Evolutionary conservation across 1,140 invertebrate genomes (phyloP), one percentile per base, ranked within the genome.

Genomic region (Mizuhopecten yessoensis): DNA sequence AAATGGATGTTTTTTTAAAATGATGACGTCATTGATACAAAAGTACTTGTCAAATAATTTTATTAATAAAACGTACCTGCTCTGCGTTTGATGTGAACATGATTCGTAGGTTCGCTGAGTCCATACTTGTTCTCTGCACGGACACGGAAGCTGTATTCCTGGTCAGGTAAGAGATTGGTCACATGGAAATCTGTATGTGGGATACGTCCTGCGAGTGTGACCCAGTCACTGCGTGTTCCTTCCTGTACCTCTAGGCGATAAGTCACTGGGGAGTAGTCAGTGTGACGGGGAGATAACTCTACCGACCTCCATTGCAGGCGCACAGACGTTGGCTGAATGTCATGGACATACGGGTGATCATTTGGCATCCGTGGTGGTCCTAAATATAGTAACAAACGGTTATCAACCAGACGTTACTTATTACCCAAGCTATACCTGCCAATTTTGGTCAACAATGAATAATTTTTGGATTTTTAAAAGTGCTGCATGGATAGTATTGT

Each of bases 71-170:
- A 42, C 92, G 90, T 89, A 96, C 95, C 95, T 90, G 95, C 93
- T 90, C 95, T 91, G 91, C 92, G 95, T 36, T 87, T 93, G 13
- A 96, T 86, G n/a, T 91, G 75, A 10, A 96, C 93, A 7, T 95
- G 88, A 20, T 95, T 94, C 11, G 96, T 96, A 2, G 96, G 96
- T 88, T 96, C 96, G 92, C 95, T 95, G 17, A 95, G 34, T 23
- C 96, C 96, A 86, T 94, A 96, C 29, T 99, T 99, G 97, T 99
- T 99, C 96, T 99, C 99, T 29, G 99, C 99, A 34, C 95, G 34
- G 20, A 96, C 93, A 49, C 96, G 91, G 94, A 96, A 95, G 20
- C 90, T 90, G 89, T 96, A 96, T 34, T 96, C 95, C 42, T 93
- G 91, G 34, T 95, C 94, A 36, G 96, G 95, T 9, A 92, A 90